Base-by-base conservation (phyloP, 2,888 invertebrate species). In the Leptopilina myrica region DNA sequence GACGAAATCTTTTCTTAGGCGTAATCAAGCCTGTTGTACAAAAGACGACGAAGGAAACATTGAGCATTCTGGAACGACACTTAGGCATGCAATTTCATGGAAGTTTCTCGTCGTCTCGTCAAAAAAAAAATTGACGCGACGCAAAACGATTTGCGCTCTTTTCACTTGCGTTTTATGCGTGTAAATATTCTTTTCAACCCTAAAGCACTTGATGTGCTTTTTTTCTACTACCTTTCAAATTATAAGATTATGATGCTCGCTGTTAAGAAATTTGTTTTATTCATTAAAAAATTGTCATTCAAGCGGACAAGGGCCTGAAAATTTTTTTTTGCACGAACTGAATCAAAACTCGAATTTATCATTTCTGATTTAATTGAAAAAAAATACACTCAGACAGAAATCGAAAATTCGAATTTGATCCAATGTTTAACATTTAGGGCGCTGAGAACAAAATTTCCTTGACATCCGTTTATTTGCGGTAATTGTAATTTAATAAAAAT, bases 61-160 rank as follows among this genome's bases (percentile, higher is more conserved):
- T 91, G 90, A 91, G 90, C 91, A 91, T 91, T 91, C 91, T 89
- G 89, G 87, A 85, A 84, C 90, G 88, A 91, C 91, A 91, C 87
- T 90, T 89, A 90, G 90, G 91, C 91, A 91, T 91, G 91, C 91
- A 91, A 86, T 89, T 90, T 73, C 40, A 73, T 73, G 33, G 33
- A 73, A 73, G 40, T 84, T 49, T 49, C 11, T 43, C 8, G 43
- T 43, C 84, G 86, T 82, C 85, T 85, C 83, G 84, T 79, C 83
- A 82, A 81, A 85, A 33, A 33, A 33, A 33, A 26, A 26, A 26
- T 26, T 85, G 85, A 83, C 86, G 83, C 80, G 86, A 81, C 83
- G 85, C 81, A 79, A 84, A 83, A 33, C 33, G 85, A 85, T 78
- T 69, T 66, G 75, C 78, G 40, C 76, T 81, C 69, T 66, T 79